Base-by-base conservation (phyloP, 2,888 invertebrate species). In the Caenorhabditis japonica region DNA sequence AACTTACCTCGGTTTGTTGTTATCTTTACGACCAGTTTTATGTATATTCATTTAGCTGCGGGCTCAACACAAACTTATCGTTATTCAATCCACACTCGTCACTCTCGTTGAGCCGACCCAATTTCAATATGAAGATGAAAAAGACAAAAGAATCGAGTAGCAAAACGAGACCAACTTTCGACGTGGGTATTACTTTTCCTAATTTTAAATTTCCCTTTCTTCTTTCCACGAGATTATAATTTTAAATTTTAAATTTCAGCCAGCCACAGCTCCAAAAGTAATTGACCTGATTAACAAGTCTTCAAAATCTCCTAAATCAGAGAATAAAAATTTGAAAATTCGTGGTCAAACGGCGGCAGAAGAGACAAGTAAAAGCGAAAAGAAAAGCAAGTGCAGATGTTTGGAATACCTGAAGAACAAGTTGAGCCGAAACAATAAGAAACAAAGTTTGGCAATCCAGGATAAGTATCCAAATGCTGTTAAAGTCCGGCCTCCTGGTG, bases 71-170 rank as follows among this genome's bases (percentile, higher is more conserved):
- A 13, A 72, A 53, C 27, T 27, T 55, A 2, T 21, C 59, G 7
- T 43, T 41, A 15, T 72, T 72, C 52, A 64, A 60, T n/a, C 41
- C 66, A n/a, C 59, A 73, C 38, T 66, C 73, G 1, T 59, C 73
- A 2, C 60, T 73, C 38, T 66, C 73, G 0, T 15, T 73, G 25
- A 73, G 73, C 27, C 66, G 66, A 8, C 73, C 73, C 4, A 51
- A 33, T 4, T 66, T 73, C 51, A 62, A 52, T 46, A 74, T 62
- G 36, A 58, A 68, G 17, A 53, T 74, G 52, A 68, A 69, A 21
- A 58, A 62, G 25, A 36, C 52, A n/a, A 69, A 61, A n/a, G 68
- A 62, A 17, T 25, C 34, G 13, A 43, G 23, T 2, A 23, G 12
- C 25, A 74, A 74, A 19, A n/a, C 39, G 0, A 56, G 49, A 17